phyloP scores from a whole-genome alignment of 2,113 vertebrate genomes.

The Gymnocephalus cernua region DNA sequence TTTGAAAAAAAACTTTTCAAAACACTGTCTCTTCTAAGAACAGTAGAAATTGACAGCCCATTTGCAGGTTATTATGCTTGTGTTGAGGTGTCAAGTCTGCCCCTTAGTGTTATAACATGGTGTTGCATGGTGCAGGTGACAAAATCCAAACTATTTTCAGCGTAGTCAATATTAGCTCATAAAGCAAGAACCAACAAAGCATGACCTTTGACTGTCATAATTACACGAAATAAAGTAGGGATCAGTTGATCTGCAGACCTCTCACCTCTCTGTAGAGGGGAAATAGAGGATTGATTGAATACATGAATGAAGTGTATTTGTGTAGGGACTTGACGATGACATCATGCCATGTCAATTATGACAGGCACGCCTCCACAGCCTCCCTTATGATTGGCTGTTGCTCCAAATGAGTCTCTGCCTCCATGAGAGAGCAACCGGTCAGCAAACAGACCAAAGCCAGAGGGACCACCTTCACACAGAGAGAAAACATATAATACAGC shows the following conservation, averaged over 20 bases:
- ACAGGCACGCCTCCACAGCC: constrained; percentile 75
- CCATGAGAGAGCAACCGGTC: constrained; percentile 68
- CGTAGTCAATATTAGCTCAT: background rate
- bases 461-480: constrained; percentile 81
- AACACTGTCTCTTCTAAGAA: background rate
- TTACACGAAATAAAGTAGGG: background rate
- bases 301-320: background rate
- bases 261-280: background rate
- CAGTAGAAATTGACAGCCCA: background rate
- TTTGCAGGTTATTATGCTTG: background rate
- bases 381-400: constrained; percentile 76
- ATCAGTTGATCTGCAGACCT: background rate
- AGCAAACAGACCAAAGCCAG: constrained; percentile 82
- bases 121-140: background rate
- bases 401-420: constrained; percentile 76
- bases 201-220: background rate
- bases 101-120: constrained; percentile 13
- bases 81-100: background rate
- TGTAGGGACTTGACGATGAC: background rate
- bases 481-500: background rate
- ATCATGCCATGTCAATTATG: background rate
- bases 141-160: background rate
- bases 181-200: background rate
- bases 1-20: background rate
- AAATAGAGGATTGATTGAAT: background rate